These are phyloP conservation scores for Ips nitidus DNA, from an alignment of 1,140 invertebrate species.

Conservation along the genomic window DNA sequence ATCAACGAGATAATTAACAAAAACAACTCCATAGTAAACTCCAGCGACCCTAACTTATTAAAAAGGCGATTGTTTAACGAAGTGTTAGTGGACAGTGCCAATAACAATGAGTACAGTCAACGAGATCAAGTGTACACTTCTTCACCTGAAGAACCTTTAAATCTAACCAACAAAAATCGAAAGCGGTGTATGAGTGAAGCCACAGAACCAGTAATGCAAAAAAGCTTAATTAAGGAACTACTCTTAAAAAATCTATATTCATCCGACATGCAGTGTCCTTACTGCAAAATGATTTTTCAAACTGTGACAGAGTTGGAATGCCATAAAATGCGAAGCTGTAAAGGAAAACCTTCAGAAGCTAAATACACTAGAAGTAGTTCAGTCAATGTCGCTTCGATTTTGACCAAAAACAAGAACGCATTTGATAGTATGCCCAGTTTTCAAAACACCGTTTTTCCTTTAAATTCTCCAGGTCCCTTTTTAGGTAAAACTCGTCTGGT, in stretches of 20 bases:
- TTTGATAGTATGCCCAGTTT: constrained; percentile 49
- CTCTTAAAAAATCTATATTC: constrained; percentile 61
- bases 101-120: constrained; percentile 32
- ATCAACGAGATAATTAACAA: constrained; percentile 51
- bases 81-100: constrained; percentile 18
- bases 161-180: constrained; percentile 64
- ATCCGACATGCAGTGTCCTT: constrained; percentile 49
- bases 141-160: constrained; percentile 61
- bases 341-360: constrained; percentile 45
- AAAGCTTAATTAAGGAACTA: constrained; percentile 76
- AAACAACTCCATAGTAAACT: constrained; percentile 48
- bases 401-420: constrained; percentile 52
- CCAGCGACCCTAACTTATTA: constrained; percentile 40
- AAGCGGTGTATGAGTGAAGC: constrained; percentile 63
- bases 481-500: constrained; percentile 76
- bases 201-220: constrained; percentile 44
- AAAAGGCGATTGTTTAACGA: constrained; percentile 36
- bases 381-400: constrained; percentile 51
- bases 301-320: constrained; percentile 51
- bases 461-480: constrained; percentile 77
- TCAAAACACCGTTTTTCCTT: constrained; percentile 55
- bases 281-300: constrained; percentile 53
- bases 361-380: constrained; percentile 50
- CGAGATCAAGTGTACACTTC: constrained; percentile 3
- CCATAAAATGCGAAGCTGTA: constrained; percentile 50